phyloP scores from a whole-genome alignment of 2,797 vertebrate genomes.

The Lagorchestes hirsutus region DNA sequence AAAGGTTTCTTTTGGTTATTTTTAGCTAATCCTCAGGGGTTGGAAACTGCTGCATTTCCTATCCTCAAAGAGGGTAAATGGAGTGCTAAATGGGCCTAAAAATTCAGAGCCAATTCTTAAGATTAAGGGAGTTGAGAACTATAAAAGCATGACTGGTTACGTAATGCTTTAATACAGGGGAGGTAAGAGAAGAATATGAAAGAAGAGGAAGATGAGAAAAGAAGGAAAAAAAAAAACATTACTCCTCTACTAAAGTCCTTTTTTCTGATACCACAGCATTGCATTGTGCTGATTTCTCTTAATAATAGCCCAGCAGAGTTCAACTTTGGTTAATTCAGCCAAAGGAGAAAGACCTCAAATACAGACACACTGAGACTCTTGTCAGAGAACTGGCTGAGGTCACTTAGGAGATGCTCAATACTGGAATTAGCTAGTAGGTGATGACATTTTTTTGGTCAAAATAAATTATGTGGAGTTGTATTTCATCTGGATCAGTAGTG shows the following conservation, averaged over 20 bases:
- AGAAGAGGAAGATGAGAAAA: neutral
- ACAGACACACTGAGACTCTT: neutral
- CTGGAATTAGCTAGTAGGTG: neutral
- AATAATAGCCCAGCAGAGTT: neutral
- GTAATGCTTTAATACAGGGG: neutral
- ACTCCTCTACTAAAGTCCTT: neutral
- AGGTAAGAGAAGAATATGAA: neutral
- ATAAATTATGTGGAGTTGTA: neutral
- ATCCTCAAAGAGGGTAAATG: neutral
- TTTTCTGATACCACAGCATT: neutral
- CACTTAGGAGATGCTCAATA: neutral
- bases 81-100: neutral
- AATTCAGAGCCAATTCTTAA: neutral
- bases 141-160: neutral
- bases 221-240: neutral
- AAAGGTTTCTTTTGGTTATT: neutral
- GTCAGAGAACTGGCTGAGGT: neutral
- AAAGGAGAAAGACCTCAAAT: neutral
- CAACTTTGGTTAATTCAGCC: neutral
- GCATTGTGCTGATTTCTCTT: neutral
- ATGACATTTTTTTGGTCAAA: neutral
- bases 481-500: neutral
- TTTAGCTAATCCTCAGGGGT: neutral
- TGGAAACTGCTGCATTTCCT: neutral
- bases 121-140: neutral